Conservation (phyloP, 2,113 vertebrate genomes). For the Paedocypris sp. region DNA sequence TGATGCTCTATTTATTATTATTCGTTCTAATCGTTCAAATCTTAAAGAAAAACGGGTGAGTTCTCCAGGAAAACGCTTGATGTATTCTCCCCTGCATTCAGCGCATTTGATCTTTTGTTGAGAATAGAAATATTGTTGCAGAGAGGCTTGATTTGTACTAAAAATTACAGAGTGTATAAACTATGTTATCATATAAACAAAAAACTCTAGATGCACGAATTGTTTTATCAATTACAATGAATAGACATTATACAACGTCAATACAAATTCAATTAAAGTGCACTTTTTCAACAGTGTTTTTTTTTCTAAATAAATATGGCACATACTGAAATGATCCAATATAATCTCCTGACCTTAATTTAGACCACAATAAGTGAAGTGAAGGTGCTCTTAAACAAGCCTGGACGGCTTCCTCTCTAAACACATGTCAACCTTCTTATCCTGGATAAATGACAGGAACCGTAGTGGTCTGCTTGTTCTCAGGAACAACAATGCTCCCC, state of each 20-base stretch:
- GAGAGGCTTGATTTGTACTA: conserved; percentile 9
- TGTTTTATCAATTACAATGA: too few species aligned
- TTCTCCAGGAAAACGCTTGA: neutral
- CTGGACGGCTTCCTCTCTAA: neutral
- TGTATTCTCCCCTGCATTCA: neutral
- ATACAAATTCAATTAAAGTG: too few species aligned
- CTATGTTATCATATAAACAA: too few species aligned
- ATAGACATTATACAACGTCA: too few species aligned
- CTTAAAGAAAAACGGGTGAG: neutral
- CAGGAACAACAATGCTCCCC: conserved; percentile 23
- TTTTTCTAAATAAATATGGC: too few species aligned
- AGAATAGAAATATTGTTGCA: conserved; percentile 4
- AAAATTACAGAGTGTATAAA: neutral
- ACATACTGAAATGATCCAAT: neutral
- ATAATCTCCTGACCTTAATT: conserved; percentile 13
- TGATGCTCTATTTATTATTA: too few species aligned
- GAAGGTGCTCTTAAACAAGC: neutral
- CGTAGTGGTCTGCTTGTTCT: conserved; percentile 15
- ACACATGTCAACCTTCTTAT: conserved; percentile 6
- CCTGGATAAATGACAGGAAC: conserved; percentile 2
- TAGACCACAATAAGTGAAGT: conserved; percentile 6
- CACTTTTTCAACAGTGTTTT: too few species aligned
- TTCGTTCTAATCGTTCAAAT: neutral
- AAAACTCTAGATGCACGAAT: too few species aligned
- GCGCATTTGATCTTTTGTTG: neutral